Conservation (phyloP, 2,888 invertebrate genomes). For the Drosophila merina region DNA sequence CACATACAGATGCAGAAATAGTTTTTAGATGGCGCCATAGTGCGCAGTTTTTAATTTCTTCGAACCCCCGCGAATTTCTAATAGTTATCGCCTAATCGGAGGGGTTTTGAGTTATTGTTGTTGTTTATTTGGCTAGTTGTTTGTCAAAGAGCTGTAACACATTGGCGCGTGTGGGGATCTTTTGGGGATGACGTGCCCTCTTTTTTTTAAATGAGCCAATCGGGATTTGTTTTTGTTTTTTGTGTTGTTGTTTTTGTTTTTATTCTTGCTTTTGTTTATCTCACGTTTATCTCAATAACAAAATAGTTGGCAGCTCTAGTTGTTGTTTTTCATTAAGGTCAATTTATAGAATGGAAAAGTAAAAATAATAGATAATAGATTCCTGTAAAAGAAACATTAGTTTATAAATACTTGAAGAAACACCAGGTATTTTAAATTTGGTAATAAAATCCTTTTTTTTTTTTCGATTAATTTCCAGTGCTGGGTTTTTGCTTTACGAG, state of each 20-base stretch:
- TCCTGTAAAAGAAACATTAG: too few relatives aligned
- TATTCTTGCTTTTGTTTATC: constrained; percentile 53
- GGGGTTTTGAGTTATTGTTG: constrained; percentile 40
- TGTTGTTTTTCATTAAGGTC: constrained; percentile 36
- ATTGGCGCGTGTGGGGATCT: constrained; percentile 48
- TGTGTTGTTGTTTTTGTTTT: constrained; percentile 55
- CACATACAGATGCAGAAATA: constrained; percentile 13
- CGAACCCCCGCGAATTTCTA: constrained; percentile 31
- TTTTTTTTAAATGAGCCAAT: constrained; percentile 52
- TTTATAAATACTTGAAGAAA: too few relatives aligned
- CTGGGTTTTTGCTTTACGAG: constrained; percentile 81
- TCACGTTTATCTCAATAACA: constrained; percentile 55
- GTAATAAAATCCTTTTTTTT: too few relatives aligned
- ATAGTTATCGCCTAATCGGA: constrained; percentile 40
- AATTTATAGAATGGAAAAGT: constrained; percentile 16
- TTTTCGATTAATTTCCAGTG: constrained; percentile 61
- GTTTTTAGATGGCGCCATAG: constrained; percentile 36
- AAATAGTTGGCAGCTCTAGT: constrained; percentile 58
- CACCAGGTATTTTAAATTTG: too few relatives aligned
- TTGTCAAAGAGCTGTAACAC: constrained; percentile 15
- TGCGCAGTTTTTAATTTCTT: constrained; percentile 55
- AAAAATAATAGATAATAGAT: constrained; percentile 1
- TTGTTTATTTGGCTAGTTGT: constrained; percentile 38
- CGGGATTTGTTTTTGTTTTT: constrained; percentile 46
- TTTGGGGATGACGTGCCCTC: constrained; percentile 61